These are phyloP conservation scores for Trachelus troglodyta DNA, from an alignment of 2,888 invertebrate genomes.

Conservation along the genomic window DNA sequence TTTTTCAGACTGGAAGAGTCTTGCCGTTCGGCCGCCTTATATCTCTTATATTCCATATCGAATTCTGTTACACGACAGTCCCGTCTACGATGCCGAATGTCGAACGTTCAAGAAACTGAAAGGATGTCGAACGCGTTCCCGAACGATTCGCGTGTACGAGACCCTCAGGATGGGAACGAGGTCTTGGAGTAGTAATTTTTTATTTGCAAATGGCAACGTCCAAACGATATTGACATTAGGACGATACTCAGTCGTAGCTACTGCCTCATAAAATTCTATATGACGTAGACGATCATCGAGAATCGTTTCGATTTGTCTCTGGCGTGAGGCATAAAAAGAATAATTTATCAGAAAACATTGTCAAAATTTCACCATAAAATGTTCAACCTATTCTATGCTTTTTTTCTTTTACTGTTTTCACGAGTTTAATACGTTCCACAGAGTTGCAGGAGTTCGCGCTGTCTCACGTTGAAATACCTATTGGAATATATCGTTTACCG, in stretches of 20 bases:
- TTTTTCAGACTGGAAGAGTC: constrained; percentile 27
- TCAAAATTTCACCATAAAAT: not conserved
- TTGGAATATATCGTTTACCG: not conserved
- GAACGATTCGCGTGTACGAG: not conserved
- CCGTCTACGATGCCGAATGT: not conserved
- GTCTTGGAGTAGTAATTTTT: not conserved
- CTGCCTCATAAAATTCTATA: not conserved
- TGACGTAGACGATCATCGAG: not conserved
- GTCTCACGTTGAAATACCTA: not conserved
- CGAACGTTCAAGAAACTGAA: not conserved
- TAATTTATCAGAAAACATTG: not conserved
- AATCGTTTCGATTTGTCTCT: not conserved
- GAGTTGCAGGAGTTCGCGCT: not conserved
- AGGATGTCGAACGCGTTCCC: not conserved
- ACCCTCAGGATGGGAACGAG: not conserved
- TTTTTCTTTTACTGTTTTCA: not conserved
- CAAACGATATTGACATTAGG: not conserved
- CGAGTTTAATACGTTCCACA: not conserved
- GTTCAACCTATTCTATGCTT: not conserved
- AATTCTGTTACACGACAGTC: not conserved
- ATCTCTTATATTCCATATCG: not conserved
- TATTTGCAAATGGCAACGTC: not conserved
- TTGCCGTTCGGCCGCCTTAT: not conserved
- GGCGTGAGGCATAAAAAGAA: not conserved
- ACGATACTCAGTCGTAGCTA: not conserved